Evolutionary conservation across 2,113 vertebrate genomes (phyloP).

Genomic region (Grantiella picta): DNA sequence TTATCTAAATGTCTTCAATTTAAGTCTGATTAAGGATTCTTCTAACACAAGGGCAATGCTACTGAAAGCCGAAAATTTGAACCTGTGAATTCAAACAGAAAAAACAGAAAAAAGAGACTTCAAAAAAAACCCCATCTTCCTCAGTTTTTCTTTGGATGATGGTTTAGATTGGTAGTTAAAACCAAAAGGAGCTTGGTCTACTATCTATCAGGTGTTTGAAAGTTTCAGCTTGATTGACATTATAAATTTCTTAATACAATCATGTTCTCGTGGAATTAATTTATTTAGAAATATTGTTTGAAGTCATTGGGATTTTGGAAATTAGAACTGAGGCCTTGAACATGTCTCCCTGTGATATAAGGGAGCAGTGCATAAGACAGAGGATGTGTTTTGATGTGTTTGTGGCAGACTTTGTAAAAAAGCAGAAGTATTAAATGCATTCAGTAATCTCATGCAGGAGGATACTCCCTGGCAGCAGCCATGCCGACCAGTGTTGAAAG

Average conservation of each 20-base stretch:
- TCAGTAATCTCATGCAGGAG: neutral
- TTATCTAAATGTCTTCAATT: neutral
- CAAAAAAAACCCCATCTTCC: rapidly evolving
- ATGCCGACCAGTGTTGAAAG: neutral
- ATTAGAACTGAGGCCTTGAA: neutral
- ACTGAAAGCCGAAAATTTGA: neutral
- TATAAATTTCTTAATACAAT: neutral
- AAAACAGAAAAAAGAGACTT: neutral
- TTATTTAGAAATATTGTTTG: neutral
- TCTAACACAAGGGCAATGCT: neutral
- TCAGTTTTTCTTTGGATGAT: neutral
- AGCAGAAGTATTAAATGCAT: neutral
- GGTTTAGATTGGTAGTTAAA: neutral
- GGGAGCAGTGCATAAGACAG: neutral
- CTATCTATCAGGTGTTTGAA: neutral
- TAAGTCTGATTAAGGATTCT: neutral
- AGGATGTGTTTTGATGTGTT: neutral
- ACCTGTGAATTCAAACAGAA: neutral
- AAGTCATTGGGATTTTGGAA: neutral
- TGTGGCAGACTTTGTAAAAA: neutral
- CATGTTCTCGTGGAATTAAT: neutral
- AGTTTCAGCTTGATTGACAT: neutral
- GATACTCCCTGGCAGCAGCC: neutral
- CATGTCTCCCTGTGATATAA: neutral
- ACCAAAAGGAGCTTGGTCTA: neutral